Evolutionary conservation across 2,113 vertebrate genomes (phyloP).

Genomic region (Vombatus ursinus): DNA sequence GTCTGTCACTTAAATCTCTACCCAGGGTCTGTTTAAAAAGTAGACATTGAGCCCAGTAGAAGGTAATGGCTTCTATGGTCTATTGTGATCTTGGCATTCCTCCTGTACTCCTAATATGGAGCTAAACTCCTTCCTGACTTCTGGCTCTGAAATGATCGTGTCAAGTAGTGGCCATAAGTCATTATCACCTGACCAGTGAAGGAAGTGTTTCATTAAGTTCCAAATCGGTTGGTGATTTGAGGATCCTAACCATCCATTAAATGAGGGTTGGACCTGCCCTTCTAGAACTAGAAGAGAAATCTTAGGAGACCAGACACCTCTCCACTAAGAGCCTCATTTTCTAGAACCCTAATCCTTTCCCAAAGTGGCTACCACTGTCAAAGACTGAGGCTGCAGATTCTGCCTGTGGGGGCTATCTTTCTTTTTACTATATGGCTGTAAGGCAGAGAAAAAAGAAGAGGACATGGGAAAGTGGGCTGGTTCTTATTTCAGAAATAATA

Average conservation of each 20-base stretch:
- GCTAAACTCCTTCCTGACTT: neutral
- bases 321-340: neutral
- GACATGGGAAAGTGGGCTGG: neutral
- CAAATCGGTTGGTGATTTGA: neutral
- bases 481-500: neutral
- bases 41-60: constrained; percentile 11
- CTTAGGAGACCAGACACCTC: neutral
- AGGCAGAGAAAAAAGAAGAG: neutral
- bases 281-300: neutral
- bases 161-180: neutral
- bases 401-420: neutral
- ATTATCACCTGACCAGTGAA: neutral
- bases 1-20: constrained; percentile 25
- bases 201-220: neutral
- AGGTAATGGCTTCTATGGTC: constrained; percentile 1
- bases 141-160: neutral
- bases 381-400: neutral
- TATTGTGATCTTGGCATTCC: neutral
- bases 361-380: neutral
- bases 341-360: neutral
- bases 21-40: constrained; percentile 20
- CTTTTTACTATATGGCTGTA: neutral
- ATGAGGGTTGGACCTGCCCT: neutral
- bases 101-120: neutral
- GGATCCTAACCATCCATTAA: neutral